Base-by-base conservation (phyloP, 2,888 invertebrate species). In the Leptodirus hochenwartii region DNA sequence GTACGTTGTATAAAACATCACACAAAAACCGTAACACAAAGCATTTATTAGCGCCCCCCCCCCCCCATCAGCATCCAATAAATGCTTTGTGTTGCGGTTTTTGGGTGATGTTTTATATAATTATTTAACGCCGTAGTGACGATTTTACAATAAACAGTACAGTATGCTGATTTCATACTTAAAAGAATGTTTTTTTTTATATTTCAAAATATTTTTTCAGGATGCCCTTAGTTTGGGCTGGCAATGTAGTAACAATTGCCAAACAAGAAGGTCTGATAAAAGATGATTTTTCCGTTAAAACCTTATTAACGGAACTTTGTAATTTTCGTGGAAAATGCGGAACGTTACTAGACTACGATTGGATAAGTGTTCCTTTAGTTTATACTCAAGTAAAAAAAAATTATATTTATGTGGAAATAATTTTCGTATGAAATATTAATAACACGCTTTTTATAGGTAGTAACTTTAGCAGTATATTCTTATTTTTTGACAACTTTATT, bases 381-480 rank as follows among this genome's bases (percentile, higher is more conserved):
- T 81, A 81, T 49, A 81, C 81, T 15, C 81, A 81, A 65, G 67
- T 66, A 42, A 27, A 24, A 24, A 10, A 15, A n/a, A 30, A 28
- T 17, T 8, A 5, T 28, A 5, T 17, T 28, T 5, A 5, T 15
- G n/a, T 27, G n/a, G 12, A 6, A 8, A 8, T 6, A 15, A 4
- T 4, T 20, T 26, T 12, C 11, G 15, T 26, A n/a, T 8, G 4
- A 25, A 16, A 22, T 36, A 57, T 59, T 41, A 22, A 50, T 61
- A 58, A 84, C 23, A 27, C 22, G 8, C 25, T 20, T 34, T 29
- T 39, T 41, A 16, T 37, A 50, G 50, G 51, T 90, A 41, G 90
- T 90, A 6, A 90, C 91, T 0, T 62, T 90, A 47, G 82, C 85
- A 4, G 85, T 87, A 10, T 88, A 91, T 50, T 78, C 81, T 4